Conservation (phyloP, 2,797 vertebrate genomes). For the Xiphorhynchus erythropygius region DNA sequence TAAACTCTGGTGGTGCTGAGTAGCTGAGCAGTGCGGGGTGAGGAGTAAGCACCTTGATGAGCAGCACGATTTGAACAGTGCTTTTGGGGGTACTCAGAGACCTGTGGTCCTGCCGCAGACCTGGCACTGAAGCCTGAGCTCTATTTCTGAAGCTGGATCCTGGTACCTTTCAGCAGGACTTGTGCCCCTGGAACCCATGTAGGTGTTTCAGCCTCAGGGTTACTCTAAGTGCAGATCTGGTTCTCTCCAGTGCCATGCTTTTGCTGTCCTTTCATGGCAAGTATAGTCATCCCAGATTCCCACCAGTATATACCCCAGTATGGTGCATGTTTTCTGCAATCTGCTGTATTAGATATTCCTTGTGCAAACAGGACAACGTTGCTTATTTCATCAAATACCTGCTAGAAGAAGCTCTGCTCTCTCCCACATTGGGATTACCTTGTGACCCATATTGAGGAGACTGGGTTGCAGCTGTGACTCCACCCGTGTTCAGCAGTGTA, state of each 20-base stretch:
- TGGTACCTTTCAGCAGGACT: not conserved
- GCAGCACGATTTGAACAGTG: not conserved
- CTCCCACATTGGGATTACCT: not conserved
- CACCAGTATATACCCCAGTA: not conserved
- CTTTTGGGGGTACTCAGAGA: not conserved
- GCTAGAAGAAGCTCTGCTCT: not conserved
- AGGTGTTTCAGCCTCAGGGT: not conserved
- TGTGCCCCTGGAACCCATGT: accelerated
- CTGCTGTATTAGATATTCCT: not conserved
- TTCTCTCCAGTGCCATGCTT: accelerated
- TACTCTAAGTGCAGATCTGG: not conserved
- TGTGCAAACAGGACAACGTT: not conserved
- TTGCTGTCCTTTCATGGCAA: accelerated
- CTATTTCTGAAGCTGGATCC: not conserved
- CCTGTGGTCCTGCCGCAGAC: not conserved
- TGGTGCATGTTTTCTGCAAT: accelerated
- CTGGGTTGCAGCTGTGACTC: not conserved
- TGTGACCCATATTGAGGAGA: not conserved
- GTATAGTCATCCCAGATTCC: not conserved
- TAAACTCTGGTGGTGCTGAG: accelerated
- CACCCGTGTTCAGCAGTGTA: not conserved
- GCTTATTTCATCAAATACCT: not conserved
- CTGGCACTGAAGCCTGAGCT: not conserved
- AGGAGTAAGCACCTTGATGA: not conserved
- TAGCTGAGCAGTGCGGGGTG: not conserved